phyloP scores from a whole-genome alignment of 2,113 vertebrate genomes.

The Elgaria multicarinata region DNA sequence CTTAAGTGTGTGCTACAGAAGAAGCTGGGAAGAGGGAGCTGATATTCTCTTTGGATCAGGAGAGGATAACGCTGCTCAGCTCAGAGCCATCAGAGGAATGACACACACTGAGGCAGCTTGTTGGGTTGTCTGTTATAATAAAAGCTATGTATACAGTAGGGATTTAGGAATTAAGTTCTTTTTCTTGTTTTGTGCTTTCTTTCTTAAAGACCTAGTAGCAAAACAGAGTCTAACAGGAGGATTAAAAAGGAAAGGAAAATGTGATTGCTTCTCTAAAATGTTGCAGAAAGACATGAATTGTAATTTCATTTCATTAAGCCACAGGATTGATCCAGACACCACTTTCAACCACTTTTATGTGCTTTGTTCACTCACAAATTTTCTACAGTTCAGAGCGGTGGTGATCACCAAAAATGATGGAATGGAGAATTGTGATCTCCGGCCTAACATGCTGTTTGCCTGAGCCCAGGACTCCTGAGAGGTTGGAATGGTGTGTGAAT shows the following conservation, averaged over 20 bases:
- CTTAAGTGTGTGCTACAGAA: background rate
- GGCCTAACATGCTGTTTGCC: background rate
- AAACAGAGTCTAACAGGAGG: background rate
- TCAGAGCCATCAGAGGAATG: background rate
- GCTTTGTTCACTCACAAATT: background rate
- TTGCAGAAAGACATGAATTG: background rate
- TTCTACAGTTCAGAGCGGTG: background rate
- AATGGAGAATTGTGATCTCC: background rate
- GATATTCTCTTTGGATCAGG: slow-evolving; percentile 6
- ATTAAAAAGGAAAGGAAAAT: background rate
- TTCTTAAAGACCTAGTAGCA: background rate
- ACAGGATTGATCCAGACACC: background rate
- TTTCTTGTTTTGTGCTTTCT: background rate
- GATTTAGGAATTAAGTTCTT: background rate
- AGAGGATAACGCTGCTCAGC: slow-evolving; percentile 4
- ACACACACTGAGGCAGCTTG: background rate
- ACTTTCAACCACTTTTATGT: background rate
- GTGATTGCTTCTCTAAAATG: background rate
- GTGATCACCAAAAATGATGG: background rate
- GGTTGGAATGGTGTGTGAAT: background rate
- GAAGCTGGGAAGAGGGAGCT: background rate
- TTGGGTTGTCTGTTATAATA: background rate
- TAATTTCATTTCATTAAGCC: background rate
- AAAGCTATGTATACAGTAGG: background rate
- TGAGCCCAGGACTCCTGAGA: background rate